Base-by-base conservation (phyloP, 2,888 invertebrate species). In the Drosophila falleni region DNA sequence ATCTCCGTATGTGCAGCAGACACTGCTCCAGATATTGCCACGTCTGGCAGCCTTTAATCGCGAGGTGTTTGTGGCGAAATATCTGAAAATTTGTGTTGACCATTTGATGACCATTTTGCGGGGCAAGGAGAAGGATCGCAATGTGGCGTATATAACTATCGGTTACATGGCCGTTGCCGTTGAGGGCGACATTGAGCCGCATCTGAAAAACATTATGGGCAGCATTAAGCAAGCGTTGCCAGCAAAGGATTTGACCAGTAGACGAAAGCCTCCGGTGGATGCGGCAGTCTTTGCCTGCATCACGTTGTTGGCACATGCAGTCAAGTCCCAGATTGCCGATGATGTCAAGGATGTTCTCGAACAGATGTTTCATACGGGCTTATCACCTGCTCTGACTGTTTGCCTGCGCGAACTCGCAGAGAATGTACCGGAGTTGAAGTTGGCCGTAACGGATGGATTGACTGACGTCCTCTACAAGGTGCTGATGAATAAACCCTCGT, bases 211-310 rank as follows among this genome's bases (percentile, higher is more conserved):
- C 87, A 97, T 98, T 66, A 97, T 98, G 96, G 97, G 97, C 85
- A 94, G 96, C 2, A 95, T 98, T 23, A 95, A 96, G 90, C 93
- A 94, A 75, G 95, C 96, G 3, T 92, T 98, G 37, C 98, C 98
- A 0, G 94, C 96, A 0, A 94, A 96, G 88, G 97, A 97, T 80
- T 94, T 95, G 0, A 94, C 96, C 23, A 95, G 95, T 66, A 97
- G 97, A 90, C 97, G 97, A 87, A 94, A 96, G 74, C 92, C 94
- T 6, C 93, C 94, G 29, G 94, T 96, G 54, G 98, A 99, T 90
- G 97, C 98, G 0, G 96, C 97, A 0, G 96, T 99, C 53, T 99
- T 98, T 92, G 96, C 97, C 31, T 99, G 98, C 91, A 96, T 99
- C 23, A 98, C 98, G 31, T 94, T 99, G 77, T 93, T 99, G 8